Evolutionary conservation across 2,888 invertebrate species (phyloP), one percentile per base, ranked within the genome.

Genomic region (Leptinotarsa rubiginosa): DNA sequence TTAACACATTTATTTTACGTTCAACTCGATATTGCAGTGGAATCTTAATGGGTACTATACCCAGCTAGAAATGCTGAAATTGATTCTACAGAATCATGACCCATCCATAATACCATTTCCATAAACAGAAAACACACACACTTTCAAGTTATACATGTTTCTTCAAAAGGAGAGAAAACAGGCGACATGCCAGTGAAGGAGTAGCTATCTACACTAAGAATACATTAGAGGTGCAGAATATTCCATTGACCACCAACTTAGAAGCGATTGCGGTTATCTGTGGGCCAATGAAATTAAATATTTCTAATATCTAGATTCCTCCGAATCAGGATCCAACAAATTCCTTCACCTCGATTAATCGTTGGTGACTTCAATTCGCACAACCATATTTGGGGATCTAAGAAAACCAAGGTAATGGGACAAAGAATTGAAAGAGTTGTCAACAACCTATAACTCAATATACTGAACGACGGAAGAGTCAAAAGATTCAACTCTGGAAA

Each of bases 181-280:
- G 0, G n/a, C 12, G 16, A 18, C 47, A 47, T 20, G 50, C 68
- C 49, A 50, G 50, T 50, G 68, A 54, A 47, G 49, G 52, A 49
- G 49, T 49, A 16, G 49, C 12, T 49, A 49, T 49, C 49, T 49
- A 49, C 49, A 49, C 49, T 13, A 49, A 16, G 16, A 49, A 49
- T 49, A 49, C 16, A 49, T 49, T 16, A 12, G 68, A 50, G 10
- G 52, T 25, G 16, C 47, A 50, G 4, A 41, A 18, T 22, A 47
- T 68, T 65, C 64, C 64, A 68, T 71, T 65, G 62, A 65, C 47
- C 64, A 75, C 72, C 62, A 67, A 75, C 67, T 65, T 65, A 69
- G 68, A 68, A 68, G 52, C 68, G 10, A 47, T 68, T 18, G 52
- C 52, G 20, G n/a, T 68, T 12, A 13, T 49, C 4, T 49, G 49